Conservation (phyloP, 2,797 vertebrate species). For the Lepus oiostolus region DNA sequence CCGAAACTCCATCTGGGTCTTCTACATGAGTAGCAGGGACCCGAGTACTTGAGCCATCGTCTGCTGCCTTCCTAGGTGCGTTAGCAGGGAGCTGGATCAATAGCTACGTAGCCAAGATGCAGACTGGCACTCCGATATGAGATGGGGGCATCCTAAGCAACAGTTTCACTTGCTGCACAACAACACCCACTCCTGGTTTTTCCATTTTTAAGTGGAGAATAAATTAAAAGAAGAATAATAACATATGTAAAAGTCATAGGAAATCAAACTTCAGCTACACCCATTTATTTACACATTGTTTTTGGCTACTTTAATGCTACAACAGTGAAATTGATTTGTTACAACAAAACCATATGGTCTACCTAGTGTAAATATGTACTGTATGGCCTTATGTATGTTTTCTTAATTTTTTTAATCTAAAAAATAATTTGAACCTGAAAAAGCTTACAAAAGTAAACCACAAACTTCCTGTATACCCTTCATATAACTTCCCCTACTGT, state of each 20-base stretch:
- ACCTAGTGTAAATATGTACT: conserved; percentile 21
- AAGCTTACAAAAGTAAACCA: conserved; percentile 30
- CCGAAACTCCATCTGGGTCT: no score
- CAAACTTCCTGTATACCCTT: neutral
- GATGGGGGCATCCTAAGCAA: no score
- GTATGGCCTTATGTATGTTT: neutral
- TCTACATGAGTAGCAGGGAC: no score
- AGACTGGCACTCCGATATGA: no score
- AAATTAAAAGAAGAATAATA: conserved; percentile 38
- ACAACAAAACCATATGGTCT: neutral
- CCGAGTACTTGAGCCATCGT: no score
- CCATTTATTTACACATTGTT: neutral
- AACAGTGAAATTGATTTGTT: neutral
- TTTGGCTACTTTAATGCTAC: conserved; percentile 2
- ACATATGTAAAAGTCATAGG: neutral
- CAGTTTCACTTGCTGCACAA: no score
- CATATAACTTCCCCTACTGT: neutral
- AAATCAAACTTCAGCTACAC: neutral
- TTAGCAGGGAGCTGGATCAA: no score
- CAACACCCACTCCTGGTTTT: neutral
- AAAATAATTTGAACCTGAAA: conserved; percentile 46
- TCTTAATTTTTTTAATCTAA: conserved; percentile 33
- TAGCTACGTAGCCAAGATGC: no score
- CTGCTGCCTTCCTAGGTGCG: no score
- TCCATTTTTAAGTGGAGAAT: conserved; percentile 51